phyloP scores from a whole-genome alignment of 2,113 vertebrate species.

The Anoplopoma fimbria region DNA sequence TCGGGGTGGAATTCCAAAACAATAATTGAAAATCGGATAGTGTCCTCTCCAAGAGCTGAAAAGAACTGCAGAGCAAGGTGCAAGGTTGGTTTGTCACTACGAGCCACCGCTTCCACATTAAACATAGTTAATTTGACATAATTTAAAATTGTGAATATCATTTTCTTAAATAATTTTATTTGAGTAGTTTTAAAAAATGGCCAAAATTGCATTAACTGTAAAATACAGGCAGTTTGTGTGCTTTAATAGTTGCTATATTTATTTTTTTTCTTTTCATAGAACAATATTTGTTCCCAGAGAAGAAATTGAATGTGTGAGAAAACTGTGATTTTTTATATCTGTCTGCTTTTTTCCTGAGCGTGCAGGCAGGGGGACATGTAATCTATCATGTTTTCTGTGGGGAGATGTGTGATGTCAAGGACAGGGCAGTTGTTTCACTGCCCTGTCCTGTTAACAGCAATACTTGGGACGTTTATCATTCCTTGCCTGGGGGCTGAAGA shows the following conservation, averaged over 20 bases:
- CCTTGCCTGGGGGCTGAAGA: conserved; percentile 18
- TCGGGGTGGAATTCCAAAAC: neutral
- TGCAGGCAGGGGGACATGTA: conserved; percentile 24
- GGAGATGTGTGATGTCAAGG: conserved; percentile 70
- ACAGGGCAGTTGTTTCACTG: conserved; percentile 59
- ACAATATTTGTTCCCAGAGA: conserved; percentile 16
- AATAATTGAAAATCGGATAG: neutral
- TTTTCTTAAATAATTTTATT: too few relatives aligned
- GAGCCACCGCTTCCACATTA: neutral
- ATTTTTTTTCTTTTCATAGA: neutral
- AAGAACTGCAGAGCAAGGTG: neutral
- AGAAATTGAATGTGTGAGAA: conserved; percentile 39
- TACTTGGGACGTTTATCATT: conserved; percentile 55
- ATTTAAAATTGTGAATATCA: too few relatives aligned
- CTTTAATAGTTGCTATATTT: neutral
- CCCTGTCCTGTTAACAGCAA: conserved; percentile 42
- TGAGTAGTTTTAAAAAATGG: conserved; percentile 12
- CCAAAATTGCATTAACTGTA: neutral
- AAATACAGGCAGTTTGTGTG: neutral
- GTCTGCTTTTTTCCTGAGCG: conserved; percentile 22
- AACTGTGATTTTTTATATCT: conserved; percentile 48
- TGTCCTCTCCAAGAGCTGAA: neutral
- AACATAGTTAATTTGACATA: too few relatives aligned
- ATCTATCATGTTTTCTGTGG: conserved; percentile 67
- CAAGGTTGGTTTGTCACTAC: neutral